Base-by-base conservation (phyloP, 2,797 vertebrate species). In the Gadopsis bispinosus region DNA sequence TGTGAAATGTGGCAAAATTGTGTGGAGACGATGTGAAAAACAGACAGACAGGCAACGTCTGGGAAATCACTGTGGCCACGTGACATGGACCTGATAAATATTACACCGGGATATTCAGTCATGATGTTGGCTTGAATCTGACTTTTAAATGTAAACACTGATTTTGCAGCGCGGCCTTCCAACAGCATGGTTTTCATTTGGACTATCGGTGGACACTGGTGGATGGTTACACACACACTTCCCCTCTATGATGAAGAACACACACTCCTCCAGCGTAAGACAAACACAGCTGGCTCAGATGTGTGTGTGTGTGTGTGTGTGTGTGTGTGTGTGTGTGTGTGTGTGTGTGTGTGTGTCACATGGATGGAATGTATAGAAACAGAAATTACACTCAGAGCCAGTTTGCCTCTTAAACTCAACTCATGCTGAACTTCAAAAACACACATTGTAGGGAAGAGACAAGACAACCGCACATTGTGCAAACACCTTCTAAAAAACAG, bases 281-380 rank as follows among this genome's bases (percentile, higher is more conserved):
- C 84, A 91, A 93, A 92, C 90, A 90, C 91, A 93, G 91, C 93
- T 92, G 93, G 80, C 65, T 88, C 65, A 67, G 69, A 87, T 77
- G 60, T 71, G 58, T 66, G 64, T 53, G 48, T 39, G 26, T 65
- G 72, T 76, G 58, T 66, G 64, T 53, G 48, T 39, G 26, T 65
- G 72, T 76, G 43, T 78, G 67, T 70, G 58, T 85, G 81, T 90
- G n/a, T n/a, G n/a, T n/a, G n/a, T 77, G 60, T 71, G 58, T 66
- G 64, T 53, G 48, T 39, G 26, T 65, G 72, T 76, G 43, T 78
- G 67, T 70, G 58, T 85, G 81, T 90, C 82, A 91, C 81, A 77
- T 67, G 65, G 63, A 39, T 79, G 89, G 88, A 91, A 88, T 77
- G 85, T 82, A 86, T 73, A 81, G 85, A 58, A 83, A 72, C 77